These are phyloP conservation scores for Potamarius usumacintae DNA, from an alignment of 2,113 vertebrate genomes.

Conservation along the genomic window DNA sequence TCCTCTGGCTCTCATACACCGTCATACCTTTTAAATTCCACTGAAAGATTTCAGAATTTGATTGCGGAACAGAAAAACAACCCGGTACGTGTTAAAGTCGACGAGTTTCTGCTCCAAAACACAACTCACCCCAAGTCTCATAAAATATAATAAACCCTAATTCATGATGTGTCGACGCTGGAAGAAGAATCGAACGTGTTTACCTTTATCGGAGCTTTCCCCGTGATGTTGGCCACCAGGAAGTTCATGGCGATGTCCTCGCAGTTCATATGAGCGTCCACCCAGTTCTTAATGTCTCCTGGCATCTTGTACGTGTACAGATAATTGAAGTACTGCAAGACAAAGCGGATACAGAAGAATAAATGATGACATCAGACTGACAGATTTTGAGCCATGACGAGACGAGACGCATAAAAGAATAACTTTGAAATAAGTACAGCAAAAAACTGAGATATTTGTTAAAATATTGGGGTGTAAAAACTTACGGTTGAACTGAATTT, in stretches of 20 bases:
- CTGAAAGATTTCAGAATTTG: neutral
- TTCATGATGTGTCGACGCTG: neutral
- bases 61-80: neutral
- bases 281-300: conserved; percentile 98
- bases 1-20: no score
- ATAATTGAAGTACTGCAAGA: conserved; percentile 93
- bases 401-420: no score
- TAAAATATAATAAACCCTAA: neutral
- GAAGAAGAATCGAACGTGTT: neutral
- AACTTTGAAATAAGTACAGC: no score
- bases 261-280: conserved; percentile 97
- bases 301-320: conserved; percentile 99
- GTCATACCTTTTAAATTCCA: neutral
- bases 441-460: no score
- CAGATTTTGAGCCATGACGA: no score
- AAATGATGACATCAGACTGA: no score
- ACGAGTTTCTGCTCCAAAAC: no score
- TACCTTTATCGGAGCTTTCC: conserved; percentile 98
- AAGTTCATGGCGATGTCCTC: conserved; percentile 99
- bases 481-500: no score
- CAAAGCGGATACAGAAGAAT: neutral
- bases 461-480: no score
- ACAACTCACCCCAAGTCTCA: no score
- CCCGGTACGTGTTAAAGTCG: neutral
- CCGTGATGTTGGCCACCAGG: conserved; percentile 95